Base-by-base conservation (phyloP, 2,797 vertebrate species). In the Danio choprae region DNA sequence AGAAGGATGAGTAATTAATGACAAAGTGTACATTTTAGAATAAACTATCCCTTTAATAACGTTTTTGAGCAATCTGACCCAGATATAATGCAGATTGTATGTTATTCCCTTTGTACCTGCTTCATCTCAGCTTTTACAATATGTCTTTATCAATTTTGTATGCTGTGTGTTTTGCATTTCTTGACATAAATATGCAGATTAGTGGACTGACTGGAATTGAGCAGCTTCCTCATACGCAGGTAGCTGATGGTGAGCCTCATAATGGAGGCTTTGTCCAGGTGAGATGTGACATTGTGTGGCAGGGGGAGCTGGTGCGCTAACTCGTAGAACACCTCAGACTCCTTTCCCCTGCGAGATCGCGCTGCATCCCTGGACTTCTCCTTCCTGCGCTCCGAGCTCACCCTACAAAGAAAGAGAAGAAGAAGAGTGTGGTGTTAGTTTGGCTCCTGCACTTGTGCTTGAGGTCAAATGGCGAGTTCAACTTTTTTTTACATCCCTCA, bases 241-340 rank as follows among this genome's bases (percentile, higher is more conserved):
- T 97, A 98, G 90, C 97, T 98, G 92, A 98, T 96, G 70, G 96
- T 94, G 74, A 99, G 95, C 75, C 97, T 96, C 92, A 99, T 98
- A 86, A 99, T 90, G 51, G 97, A 98, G 4, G 97, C 97, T 84
- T 98, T 98, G 92, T 99, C 97, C 86, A 99, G 94, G 88, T 98
- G 95, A 0, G 93, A 90, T 20, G 90, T 94, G 81, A 97, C 89
- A 0, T 96, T 95, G 69, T 96, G 94, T 0, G 95, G 95, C 75
- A 99, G 93, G 0, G 97, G 97, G 89, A 99, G 91, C 86, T 98
- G 94, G 60, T 94, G 90, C 22, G 95, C 95, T 13, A 99, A 91
- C 83, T 98, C 96, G 1, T 92, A 95, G 84, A 98, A 99, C 13
- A 97, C 95, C 7, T 97, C 95, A 0, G 96, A 96, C 85, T 99